Conservation (phyloP, 2,113 vertebrate species). For the Myiozetetes cayanensis region DNA sequence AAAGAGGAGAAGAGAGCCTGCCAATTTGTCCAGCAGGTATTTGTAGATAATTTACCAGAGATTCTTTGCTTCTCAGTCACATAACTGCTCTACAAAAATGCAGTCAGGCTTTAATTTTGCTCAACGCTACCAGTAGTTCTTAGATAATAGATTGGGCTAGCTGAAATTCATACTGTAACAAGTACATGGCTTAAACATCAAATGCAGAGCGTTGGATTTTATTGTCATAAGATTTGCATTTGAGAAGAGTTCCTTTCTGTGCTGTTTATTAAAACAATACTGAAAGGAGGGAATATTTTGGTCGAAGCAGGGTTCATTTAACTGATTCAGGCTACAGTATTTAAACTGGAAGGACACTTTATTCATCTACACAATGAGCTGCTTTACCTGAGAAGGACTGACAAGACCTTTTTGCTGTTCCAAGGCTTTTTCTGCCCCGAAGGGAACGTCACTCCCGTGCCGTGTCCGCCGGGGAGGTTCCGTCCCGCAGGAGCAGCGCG, state of each 20-base stretch:
- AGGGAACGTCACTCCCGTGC: constrained; percentile 43
- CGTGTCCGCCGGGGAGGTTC: constrained; percentile 84
- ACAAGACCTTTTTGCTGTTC: neutral
- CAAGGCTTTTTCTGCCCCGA: constrained; percentile 81
- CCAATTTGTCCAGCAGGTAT: constrained; percentile 56
- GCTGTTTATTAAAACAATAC: accelerated
- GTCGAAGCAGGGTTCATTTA: neutral
- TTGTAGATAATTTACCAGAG: neutral
- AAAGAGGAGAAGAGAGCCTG: neutral
- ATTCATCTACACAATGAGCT: neutral
- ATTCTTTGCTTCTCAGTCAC: neutral
- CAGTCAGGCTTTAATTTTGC: neutral
- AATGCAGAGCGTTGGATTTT: neutral
- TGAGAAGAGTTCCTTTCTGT: neutral
- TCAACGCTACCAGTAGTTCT: neutral
- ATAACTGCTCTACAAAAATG: neutral
- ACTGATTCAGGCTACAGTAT: neutral
- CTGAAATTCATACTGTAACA: neutral
- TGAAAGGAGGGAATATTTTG: neutral
- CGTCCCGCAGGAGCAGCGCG: constrained; percentile 27
- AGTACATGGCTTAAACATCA: neutral
- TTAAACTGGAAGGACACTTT: neutral
- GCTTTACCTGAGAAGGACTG: accelerated
- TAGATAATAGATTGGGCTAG: neutral
- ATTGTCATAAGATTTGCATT: accelerated